Percentiles rank a stretch among this genome's conserved stretches.
Conservation (phyloP, 2,797 vertebrate species). For the Acrossocheilus wenchowensis region DNA sequence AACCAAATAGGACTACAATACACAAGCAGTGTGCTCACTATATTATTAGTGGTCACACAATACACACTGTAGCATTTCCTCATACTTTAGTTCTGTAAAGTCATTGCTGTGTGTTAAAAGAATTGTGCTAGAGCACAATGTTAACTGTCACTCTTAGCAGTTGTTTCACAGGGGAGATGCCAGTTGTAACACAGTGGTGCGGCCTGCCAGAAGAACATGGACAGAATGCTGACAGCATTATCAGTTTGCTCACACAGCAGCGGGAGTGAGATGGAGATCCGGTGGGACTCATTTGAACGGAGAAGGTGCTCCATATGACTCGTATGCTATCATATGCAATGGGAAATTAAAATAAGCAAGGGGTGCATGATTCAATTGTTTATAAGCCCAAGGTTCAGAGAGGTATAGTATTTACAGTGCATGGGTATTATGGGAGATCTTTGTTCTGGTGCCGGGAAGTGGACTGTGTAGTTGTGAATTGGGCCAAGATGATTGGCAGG, state of each 20-base stretch:
- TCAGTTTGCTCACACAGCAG: slow-evolving; percentile 48
- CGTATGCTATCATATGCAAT: not conserved
- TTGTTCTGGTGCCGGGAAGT: no score
- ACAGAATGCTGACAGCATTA: slow-evolving; percentile 49
- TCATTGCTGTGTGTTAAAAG: not conserved
- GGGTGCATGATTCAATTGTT: slow-evolving; percentile 4
- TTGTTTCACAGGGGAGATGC: slow-evolving; percentile 47
- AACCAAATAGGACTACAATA: not conserved
- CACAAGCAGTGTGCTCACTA: not conserved
- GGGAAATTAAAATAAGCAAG: not conserved
- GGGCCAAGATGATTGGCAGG: not conserved
- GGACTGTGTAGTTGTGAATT: not conserved
- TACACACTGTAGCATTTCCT: not conserved
- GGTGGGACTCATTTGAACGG: not conserved
- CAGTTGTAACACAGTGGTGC: slow-evolving; percentile 28
- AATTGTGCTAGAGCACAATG: slow-evolving; percentile 35
- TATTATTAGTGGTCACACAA: not conserved
- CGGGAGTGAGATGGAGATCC: slow-evolving; percentile 10
- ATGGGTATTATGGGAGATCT: not conserved
- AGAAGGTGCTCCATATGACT: not conserved
- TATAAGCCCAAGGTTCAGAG: not conserved
- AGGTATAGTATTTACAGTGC: not conserved
- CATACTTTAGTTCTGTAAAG: not conserved
- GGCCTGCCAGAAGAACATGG: slow-evolving; percentile 20
- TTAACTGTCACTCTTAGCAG: slow-evolving; percentile 45